A percentile compares a stretch with the other conserved stretches of the same genome.
phyloP scores from a whole-genome alignment of 2,888 invertebrate species.

The Caradrina kadenii region DNA sequence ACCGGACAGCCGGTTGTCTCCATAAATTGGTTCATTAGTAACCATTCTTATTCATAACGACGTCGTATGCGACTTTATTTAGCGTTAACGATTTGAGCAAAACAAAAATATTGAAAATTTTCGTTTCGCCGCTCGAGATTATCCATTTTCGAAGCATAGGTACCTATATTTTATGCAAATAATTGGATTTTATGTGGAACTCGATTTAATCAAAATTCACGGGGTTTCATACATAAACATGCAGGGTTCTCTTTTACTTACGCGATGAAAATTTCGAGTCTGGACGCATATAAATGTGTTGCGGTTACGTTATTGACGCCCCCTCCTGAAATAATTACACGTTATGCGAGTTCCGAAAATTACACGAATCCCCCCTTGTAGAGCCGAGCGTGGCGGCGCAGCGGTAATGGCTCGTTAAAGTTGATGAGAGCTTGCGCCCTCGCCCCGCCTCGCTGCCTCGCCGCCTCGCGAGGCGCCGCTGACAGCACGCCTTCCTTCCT shows the following conservation, averaged over 20 bases:
- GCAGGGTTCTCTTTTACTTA: constrained; percentile 48
- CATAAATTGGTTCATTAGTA: constrained; percentile 83
- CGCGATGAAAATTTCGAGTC: constrained; percentile 66
- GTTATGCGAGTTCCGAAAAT: constrained; percentile 87
- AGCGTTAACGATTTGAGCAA: constrained; percentile 52
- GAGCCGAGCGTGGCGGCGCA: constrained; percentile 69
- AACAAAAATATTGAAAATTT: constrained; percentile 45
- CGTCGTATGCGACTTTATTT: constrained; percentile 63
- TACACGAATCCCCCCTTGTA: constrained; percentile 80
- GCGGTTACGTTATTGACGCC: constrained; percentile 86
- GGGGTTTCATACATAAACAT: constrained; percentile 63
- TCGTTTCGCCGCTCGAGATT: constrained; percentile 34
- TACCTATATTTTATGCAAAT: constrained; percentile 57
- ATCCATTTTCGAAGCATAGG: constrained; percentile 41
- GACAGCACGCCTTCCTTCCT: constrained; percentile 74
- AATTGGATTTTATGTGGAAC: constrained; percentile 52
- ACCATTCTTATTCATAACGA: constrained; percentile 75
- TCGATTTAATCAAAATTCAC: constrained; percentile 56
- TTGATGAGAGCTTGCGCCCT: constrained; percentile 87
- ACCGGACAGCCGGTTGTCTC: constrained; percentile 75
- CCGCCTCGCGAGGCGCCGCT: constrained; percentile 69
- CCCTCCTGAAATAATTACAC: constrained; percentile 87
- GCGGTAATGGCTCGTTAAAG: constrained; percentile 89
- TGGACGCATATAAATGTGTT: constrained; percentile 79
- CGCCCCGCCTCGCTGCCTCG: constrained; percentile 74